Base-by-base conservation (phyloP, 2,797 vertebrate genomes). In the Remorina albescens region DNA sequence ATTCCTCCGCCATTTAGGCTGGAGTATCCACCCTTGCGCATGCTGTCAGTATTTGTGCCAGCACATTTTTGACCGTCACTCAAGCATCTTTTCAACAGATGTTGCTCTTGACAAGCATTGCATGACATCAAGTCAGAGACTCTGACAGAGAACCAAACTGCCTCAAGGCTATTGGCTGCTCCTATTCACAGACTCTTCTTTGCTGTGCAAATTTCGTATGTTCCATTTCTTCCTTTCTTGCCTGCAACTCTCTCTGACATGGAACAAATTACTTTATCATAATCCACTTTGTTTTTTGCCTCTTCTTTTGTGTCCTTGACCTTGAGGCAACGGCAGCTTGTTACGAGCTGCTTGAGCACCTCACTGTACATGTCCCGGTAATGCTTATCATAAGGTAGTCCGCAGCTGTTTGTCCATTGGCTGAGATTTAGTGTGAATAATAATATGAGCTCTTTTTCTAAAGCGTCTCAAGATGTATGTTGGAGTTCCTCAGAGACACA, bases 21-120 rank as follows among this genome's bases (percentile, higher is more conserved):
- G 23, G 69, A 87, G 77, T 60, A 69, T 46, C 69, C 34, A 55
- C 67, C 86, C 60, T 18, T 67, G 86, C 76, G 73, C 74, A 67
- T 54, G 83, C 78, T 87, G 86, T 89, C 89, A 82, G 87, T 59
- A 44, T 92, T 86, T 69, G 75, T 18, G 90, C 91, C 90, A 93
- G 86, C 80, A 92, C 90, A 91, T 91, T 91, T 93, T 92, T 92
- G 91, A 92, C 80, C 80, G 87, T 92, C 91, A 91, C 91, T 94
- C 91, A 82, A 91, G 90, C 90, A 94, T 94, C 92, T 91, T 93
- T 92, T 82, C 87, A 90, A 85, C 92, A 93, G 90, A 94, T 94
- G 93, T 92, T 91, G 89, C 84, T 89, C 80, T 74, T 87, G 89
- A 93, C 86, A 87, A 93, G 86, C 80, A 2, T 90, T 74, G 89